phyloP scores from a whole-genome alignment of 2,797 vertebrate species.

The Anolis apletophallus region DNA sequence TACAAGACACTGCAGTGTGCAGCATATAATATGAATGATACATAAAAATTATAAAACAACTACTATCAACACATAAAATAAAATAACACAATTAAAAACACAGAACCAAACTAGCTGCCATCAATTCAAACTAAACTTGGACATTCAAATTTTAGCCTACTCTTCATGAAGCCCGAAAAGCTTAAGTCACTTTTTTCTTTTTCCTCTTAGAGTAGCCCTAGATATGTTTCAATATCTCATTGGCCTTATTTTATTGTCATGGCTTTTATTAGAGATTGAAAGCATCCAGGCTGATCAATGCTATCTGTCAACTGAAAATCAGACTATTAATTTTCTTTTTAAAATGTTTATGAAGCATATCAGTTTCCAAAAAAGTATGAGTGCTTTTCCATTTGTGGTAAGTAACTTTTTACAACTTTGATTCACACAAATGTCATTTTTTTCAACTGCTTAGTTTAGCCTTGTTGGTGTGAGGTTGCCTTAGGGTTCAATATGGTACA shows the following conservation, averaged over 20 bases:
- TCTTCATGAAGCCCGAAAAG: background rate
- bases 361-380: background rate
- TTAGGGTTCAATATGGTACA: slow-evolving; percentile 3
- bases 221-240: background rate
- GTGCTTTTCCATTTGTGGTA: background rate
- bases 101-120: too few relatives aligned
- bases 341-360: background rate
- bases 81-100: too few relatives aligned
- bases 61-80: too few relatives aligned
- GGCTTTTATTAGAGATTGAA: background rate
- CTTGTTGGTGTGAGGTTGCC: background rate
- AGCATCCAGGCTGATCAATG: background rate
- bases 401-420: slow-evolving; percentile 3
- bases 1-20: too few relatives aligned
- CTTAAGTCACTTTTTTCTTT: background rate
- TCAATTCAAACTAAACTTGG: too few relatives aligned
- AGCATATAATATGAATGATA: too few relatives aligned
- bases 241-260: background rate
- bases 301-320: background rate
- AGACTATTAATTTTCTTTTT: background rate
- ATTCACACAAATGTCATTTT: slow-evolving; percentile 1
- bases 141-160: background rate
- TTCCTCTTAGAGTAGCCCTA: background rate
- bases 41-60: too few relatives aligned
- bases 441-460: slow-evolving; percentile 1